Evolutionary conservation across 2,113 vertebrate species (phyloP).

Genomic region (Trichechus manatus): DNA sequence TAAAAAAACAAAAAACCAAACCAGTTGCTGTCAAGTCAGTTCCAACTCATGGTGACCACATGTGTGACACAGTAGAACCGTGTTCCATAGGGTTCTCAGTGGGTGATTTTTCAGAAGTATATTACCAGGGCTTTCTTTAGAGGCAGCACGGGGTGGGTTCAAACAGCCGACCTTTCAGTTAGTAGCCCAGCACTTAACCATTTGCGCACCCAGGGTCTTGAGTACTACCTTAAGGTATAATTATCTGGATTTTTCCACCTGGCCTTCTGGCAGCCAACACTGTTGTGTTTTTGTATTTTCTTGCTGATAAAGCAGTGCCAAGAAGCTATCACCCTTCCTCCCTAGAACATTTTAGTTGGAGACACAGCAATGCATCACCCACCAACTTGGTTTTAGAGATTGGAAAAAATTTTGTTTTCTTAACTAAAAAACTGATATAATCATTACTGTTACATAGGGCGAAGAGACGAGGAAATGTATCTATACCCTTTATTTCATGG

Average conservation of each 20-base stretch:
- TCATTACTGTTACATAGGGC: slow-evolving; percentile 81
- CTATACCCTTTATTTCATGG: slow-evolving; percentile 80
- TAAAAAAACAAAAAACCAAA: background rate
- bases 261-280: background rate
- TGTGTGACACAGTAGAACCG: background rate
- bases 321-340: background rate
- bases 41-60: background rate
- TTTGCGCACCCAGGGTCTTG: background rate
- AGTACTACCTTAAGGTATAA: background rate
- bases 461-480: slow-evolving; percentile 86
- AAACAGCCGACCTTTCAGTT: background rate
- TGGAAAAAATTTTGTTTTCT: background rate
- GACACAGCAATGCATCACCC: background rate
- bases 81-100: background rate
- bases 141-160: background rate
- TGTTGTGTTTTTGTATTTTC: background rate
- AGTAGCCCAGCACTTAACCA: background rate
- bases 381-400: background rate
- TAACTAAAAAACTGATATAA: background rate
- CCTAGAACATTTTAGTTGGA: background rate
- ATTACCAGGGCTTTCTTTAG: too few relatives aligned
- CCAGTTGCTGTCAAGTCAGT: background rate
- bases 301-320: background rate
- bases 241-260: background rate
- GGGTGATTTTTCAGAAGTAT: background rate